phyloP scores from a whole-genome alignment of 1,140 invertebrate genomes.

The Ips nitidus region DNA sequence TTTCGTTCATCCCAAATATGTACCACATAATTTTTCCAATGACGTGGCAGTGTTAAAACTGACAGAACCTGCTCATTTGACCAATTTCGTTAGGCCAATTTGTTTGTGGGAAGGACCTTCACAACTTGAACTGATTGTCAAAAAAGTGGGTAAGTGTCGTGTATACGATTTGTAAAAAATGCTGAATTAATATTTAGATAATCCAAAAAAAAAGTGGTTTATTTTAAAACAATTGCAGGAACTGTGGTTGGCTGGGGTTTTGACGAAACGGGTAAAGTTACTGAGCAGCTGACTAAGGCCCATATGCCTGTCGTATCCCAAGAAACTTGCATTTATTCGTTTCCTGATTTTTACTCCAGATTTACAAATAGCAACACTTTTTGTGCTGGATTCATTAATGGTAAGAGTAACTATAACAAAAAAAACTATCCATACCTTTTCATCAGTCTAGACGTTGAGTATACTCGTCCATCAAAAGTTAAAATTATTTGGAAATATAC shows the following conservation, averaged over 20 bases:
- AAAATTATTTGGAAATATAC: too few species aligned
- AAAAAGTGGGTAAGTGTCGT: constrained; percentile 41
- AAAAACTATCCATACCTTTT: not conserved
- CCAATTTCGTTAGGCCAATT: constrained; percentile 59
- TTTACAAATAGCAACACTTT: constrained; percentile 54
- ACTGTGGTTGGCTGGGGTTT: constrained; percentile 56
- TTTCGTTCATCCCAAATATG: constrained; percentile 61
- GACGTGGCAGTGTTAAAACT: constrained; percentile 67
- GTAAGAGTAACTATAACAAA: constrained; percentile 38
- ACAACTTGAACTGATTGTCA: constrained; percentile 39
- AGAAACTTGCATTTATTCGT: constrained; percentile 54
- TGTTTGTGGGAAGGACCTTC: constrained; percentile 55
- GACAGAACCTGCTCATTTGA: constrained; percentile 51
- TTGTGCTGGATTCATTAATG: constrained; percentile 56
- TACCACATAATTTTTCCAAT: constrained; percentile 58
- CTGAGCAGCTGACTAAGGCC: constrained; percentile 53
- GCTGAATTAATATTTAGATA: not conserved
- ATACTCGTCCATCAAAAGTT: too few species aligned
- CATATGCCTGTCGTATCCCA: constrained; percentile 55
- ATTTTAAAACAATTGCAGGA: constrained; percentile 34
- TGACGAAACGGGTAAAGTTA: constrained; percentile 52
- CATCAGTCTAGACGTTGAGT: too few species aligned
- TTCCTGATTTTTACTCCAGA: constrained; percentile 54
- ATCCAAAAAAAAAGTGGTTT: not conserved
- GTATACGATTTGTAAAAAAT: not conserved